Evolutionary conservation across 2,888 invertebrate species (phyloP).

Genomic region (Morpho deidamia): DNA sequence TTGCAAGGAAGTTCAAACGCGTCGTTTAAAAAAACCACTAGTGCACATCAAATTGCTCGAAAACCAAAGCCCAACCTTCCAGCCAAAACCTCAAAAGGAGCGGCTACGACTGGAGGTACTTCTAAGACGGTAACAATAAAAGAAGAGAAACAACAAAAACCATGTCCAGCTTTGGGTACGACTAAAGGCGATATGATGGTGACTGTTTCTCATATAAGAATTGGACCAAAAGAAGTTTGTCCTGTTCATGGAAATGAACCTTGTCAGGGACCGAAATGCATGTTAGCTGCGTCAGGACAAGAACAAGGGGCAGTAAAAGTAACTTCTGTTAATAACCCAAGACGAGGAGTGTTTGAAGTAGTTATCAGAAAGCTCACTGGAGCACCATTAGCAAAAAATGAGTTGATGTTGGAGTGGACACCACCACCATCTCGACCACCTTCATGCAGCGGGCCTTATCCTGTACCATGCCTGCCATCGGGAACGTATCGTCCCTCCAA

Average conservation of each 20-base stretch:
- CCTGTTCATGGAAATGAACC: slow-evolving; percentile 48
- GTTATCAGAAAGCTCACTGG: slow-evolving; percentile 60
- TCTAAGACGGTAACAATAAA: slow-evolving; percentile 48
- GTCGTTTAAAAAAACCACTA: not conserved
- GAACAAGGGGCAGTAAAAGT: slow-evolving; percentile 55
- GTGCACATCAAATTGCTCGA: not conserved
- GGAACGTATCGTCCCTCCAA: slow-evolving; percentile 39
- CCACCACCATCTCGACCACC: slow-evolving; percentile 51
- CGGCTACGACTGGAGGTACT: slow-evolving; percentile 34
- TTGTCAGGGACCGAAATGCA: slow-evolving; percentile 57
- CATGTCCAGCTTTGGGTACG: slow-evolving; percentile 36
- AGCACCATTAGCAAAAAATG: slow-evolving; percentile 62
- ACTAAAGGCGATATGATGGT: slow-evolving; percentile 50
- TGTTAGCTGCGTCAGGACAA: slow-evolving; percentile 38
- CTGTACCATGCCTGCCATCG: slow-evolving; percentile 29
- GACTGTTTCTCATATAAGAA: slow-evolving; percentile 58
- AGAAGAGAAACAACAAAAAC: slow-evolving; percentile 34
- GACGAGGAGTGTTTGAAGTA: slow-evolving; percentile 66
- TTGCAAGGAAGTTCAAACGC: slow-evolving; percentile 1
- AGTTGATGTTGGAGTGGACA: slow-evolving; percentile 68
- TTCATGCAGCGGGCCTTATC: slow-evolving; percentile 37
- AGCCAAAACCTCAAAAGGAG: slow-evolving; percentile 28
- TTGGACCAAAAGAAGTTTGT: slow-evolving; percentile 52
- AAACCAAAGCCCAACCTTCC: slow-evolving; percentile 13
- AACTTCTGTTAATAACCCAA: slow-evolving; percentile 50